These are phyloP conservation scores for Trichopoda pennipes DNA, from an alignment of 2,888 invertebrate genomes.

Conservation along the genomic window DNA sequence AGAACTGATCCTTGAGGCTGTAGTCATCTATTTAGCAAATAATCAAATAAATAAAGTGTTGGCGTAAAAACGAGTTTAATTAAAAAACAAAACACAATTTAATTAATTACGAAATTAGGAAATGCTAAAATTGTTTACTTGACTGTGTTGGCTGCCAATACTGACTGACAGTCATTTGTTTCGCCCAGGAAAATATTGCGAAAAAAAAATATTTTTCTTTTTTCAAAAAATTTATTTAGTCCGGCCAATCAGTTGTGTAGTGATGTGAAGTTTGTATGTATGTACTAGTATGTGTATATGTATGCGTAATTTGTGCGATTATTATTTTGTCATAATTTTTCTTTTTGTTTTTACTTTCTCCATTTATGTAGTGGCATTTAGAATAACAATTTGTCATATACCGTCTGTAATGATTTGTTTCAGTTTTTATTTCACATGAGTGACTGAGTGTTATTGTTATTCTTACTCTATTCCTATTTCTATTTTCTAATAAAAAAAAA, in stretches of 20 bases:
- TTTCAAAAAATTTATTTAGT: constrained; percentile 41
- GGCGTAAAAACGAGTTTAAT: constrained; percentile 1
- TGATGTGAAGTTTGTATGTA: not conserved
- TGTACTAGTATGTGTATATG: no score
- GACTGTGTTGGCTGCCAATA: constrained; percentile 8
- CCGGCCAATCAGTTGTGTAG: constrained; percentile 33
- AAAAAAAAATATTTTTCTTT: constrained; percentile 14
- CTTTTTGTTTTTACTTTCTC: constrained; percentile 7
- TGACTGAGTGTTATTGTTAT: constrained; percentile 13
- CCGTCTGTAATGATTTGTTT: constrained; percentile 59
- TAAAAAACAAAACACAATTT: constrained; percentile 15
- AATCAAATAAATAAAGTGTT: constrained; percentile 10
- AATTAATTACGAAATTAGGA: not conserved
- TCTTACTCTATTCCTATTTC: not conserved
- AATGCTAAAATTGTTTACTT: constrained; percentile 16
- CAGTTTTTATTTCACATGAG: constrained; percentile 27
- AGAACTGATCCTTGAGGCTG: not conserved
- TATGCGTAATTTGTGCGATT: constrained; percentile 22
- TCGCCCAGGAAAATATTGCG: not conserved
- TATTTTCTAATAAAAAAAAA: constrained; percentile 11
- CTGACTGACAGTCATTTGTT: constrained; percentile 6
- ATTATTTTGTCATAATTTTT: constrained; percentile 45
- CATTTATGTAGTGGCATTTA: constrained; percentile 42
- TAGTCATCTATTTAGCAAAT: constrained; percentile 14
- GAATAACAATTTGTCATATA: constrained; percentile 59